phyloP scores from a whole-genome alignment of 2,888 invertebrate species.

The Pseudoips prasinana region DNA sequence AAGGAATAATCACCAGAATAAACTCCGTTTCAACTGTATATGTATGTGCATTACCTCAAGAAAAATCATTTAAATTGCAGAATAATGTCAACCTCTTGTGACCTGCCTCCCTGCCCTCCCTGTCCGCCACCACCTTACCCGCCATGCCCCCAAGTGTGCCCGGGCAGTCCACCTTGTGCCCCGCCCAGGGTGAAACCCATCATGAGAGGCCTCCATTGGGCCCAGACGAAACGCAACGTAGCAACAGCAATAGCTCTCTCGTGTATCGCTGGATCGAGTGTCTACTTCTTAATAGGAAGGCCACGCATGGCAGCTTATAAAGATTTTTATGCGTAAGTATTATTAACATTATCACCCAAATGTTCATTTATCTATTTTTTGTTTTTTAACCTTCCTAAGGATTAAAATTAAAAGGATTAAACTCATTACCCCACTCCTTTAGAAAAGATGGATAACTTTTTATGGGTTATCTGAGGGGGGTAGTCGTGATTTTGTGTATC shows the following conservation, averaged over 20 bases:
- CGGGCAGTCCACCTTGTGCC: slow-evolving; percentile 43
- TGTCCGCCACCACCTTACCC: slow-evolving; percentile 45
- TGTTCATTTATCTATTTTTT: too few species aligned
- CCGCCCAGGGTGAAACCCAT: slow-evolving; percentile 76
- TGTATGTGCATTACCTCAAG: too few species aligned
- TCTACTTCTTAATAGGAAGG: slow-evolving; percentile 74
- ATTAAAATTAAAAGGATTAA: too few species aligned
- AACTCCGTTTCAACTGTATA: too few species aligned
- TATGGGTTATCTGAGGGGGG: too few species aligned
- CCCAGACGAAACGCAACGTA: slow-evolving; percentile 83
- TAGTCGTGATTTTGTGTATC: too few species aligned
- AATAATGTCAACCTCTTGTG: slow-evolving; percentile 33
- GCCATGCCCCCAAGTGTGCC: slow-evolving; percentile 48
- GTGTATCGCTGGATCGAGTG: slow-evolving; percentile 54
- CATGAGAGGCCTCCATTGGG: slow-evolving; percentile 85
- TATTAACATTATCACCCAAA: too few species aligned
- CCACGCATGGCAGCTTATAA: slow-evolving; percentile 83
- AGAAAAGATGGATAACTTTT: too few species aligned
- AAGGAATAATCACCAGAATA: too few species aligned
- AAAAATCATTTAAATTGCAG: too few species aligned
- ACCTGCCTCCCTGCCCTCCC: slow-evolving; percentile 45
- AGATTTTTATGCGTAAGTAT: slow-evolving; percentile 88
- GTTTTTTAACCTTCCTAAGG: not conserved
- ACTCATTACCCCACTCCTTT: too few species aligned
- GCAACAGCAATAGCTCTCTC: slow-evolving; percentile 65